Percentiles rank a stretch among this genome's conserved stretches.
These are phyloP conservation scores for Poeciliopsis retropinna DNA, from an alignment of 2,113 vertebrate genomes.

Conservation along the genomic window DNA sequence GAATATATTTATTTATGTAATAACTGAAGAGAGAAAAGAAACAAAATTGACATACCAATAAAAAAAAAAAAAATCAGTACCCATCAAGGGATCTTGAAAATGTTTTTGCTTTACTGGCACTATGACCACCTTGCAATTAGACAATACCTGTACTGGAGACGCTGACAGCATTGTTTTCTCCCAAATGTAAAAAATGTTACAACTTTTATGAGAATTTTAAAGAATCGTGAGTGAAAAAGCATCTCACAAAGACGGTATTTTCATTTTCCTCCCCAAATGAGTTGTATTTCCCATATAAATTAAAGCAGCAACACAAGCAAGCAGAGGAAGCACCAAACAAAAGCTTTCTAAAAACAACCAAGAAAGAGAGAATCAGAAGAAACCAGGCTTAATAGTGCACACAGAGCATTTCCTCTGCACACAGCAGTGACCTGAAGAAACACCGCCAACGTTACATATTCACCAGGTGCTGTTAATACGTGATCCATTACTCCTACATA, in stretches of 20 bases:
- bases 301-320: neutral
- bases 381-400: slow-evolving; percentile 22
- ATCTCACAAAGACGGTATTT: neutral
- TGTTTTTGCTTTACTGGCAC: no score
- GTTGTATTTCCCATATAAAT: neutral
- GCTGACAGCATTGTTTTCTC: no score
- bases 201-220: no score
- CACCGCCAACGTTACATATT: slow-evolving; percentile 59
- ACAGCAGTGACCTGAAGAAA: slow-evolving; percentile 33
- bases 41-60: neutral
- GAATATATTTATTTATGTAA: neutral
- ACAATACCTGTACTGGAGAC: no score
- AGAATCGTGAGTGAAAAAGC: no score
- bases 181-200: no score
- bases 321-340: slow-evolving; percentile 25
- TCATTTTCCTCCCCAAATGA: neutral
- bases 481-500: slow-evolving; percentile 66
- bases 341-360: neutral
- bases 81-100: no score
- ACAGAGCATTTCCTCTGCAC: neutral
- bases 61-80: no score
- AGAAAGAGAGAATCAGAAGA: slow-evolving; percentile 14
- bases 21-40: neutral
- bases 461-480: slow-evolving; percentile 65
- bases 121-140: no score